Conservation (phyloP, 1,140 invertebrate species). For the Archegozetes longisetosus region DNA sequence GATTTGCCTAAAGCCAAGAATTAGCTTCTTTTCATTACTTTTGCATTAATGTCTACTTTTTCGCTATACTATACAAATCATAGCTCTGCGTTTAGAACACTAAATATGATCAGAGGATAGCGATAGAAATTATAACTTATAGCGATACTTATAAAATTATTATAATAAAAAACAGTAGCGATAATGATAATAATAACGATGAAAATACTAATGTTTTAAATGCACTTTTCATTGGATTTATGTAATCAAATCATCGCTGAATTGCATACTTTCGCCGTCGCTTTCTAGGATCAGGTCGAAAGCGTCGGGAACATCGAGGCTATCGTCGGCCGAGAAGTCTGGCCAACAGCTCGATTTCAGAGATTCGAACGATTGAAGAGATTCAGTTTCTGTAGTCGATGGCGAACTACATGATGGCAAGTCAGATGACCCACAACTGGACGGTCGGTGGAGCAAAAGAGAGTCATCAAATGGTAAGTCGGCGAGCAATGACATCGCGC, state of each 20-base stretch:
- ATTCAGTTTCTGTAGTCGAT: slow-evolving; percentile 6
- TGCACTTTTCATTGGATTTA: no score
- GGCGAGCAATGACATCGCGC: background rate
- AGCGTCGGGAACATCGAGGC: background rate
- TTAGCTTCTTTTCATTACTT: no score
- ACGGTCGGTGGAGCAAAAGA: background rate
- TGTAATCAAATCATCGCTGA: background rate
- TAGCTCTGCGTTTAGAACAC: no score
- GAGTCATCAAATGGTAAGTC: background rate
- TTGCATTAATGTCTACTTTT: no score
- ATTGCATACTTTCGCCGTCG: background rate
- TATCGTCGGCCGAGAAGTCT: background rate
- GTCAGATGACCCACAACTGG: background rate
- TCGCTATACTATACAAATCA: no score
- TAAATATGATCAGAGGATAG: no score
- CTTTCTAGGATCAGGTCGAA: slow-evolving; percentile 4
- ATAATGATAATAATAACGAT: no score
- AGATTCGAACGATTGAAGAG: background rate
- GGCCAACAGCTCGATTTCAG: background rate
- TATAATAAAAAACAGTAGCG: no score
- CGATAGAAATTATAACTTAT: no score
- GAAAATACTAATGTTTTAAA: no score
- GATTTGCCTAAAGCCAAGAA: no score
- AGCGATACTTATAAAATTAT: no score
- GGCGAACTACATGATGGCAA: slow-evolving; percentile 3